Evolutionary conservation across 2,113 vertebrate genomes (phyloP), one percentile per base, ranked within the genome.

Genomic region (Arothron firmamentum): DNA sequence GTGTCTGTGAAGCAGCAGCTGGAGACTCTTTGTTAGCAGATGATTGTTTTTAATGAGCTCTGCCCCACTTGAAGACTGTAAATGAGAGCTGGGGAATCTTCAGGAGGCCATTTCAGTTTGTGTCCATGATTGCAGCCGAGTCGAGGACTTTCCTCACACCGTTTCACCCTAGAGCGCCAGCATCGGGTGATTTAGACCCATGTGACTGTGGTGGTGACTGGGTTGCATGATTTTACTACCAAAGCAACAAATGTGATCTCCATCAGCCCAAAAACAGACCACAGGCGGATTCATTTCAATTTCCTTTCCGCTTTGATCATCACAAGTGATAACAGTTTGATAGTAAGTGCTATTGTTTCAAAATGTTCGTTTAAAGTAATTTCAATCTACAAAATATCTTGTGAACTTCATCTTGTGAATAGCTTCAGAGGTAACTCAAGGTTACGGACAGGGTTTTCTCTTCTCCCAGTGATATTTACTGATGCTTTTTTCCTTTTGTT

Each of bases 161-260:
- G 31, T 56, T 62, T 63, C 23, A 2, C 52, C 25, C 25, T 28
- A 28, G 25, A 28, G 6, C 25, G 6, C 3, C 6, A 28, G 6
- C 25, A 28, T 28, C 25, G 25, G 25, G 25, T 1, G 2, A 5
- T 21, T 72, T 62, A 3, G 2, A 23, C 21, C 21, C 21, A 23
- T 23, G 21, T 56, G 65, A 67, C 58, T 65, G 16, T 63, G 64
- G 62, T 67, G 53, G 59, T 34, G 42, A 43, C 31, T 62, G 54
- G 31, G 56, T 28, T 55, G 64, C 65, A 63, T 76, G 75, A 56
- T 60, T 83, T 57, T 73, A 72, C 78, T 75, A 87, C 83, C 86
- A 87, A 87, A 84, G 82, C 69, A 75, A 51, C 75, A 67, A 72
- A 83, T 67, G 54, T 53, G 62, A 64, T 60, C 67, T 62, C 56